Conservation (phyloP, 2,113 vertebrate species). For the Trogon surrucura region DNA sequence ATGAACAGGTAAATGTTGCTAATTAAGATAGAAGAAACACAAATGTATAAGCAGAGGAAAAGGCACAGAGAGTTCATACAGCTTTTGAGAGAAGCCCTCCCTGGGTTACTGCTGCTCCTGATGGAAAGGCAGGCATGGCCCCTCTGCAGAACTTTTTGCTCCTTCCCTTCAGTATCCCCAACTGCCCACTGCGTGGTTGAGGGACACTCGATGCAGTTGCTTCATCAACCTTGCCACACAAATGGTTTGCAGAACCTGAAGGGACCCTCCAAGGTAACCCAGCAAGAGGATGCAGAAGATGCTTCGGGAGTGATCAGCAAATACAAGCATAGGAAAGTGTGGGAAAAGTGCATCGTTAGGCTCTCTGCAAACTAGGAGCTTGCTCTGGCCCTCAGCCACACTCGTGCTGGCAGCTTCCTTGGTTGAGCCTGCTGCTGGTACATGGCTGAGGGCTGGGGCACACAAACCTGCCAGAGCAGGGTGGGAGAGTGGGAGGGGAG, state of each 20-base stretch:
- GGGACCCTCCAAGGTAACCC: neutral
- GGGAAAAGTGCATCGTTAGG: neutral
- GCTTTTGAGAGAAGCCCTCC: neutral
- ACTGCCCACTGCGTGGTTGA: neutral
- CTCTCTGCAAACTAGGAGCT: neutral
- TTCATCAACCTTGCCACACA: neutral
- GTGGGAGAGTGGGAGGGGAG: neutral
- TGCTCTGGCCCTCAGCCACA: neutral
- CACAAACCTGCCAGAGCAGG: rapidly evolving
- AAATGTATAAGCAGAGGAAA: neutral
- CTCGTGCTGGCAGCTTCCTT: too few species aligned
- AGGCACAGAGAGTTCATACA: neutral
- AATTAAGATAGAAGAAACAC: neutral
- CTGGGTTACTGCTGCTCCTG: neutral
- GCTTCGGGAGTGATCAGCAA: neutral
- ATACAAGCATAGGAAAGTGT: rapidly evolving
- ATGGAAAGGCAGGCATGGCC: neutral
- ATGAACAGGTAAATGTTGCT: neutral
- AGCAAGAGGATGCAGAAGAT: neutral
- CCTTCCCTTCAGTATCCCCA: neutral
- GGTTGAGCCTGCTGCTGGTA: rapidly evolving
- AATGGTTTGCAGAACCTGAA: neutral
- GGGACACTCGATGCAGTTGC: neutral
- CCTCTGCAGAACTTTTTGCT: neutral
- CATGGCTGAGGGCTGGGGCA: neutral